Percentiles rank a stretch among this genome's conserved stretches.
Evolutionary conservation across 2,888 invertebrate genomes (phyloP).

Genomic region (Ornithoptera priamus): DNA sequence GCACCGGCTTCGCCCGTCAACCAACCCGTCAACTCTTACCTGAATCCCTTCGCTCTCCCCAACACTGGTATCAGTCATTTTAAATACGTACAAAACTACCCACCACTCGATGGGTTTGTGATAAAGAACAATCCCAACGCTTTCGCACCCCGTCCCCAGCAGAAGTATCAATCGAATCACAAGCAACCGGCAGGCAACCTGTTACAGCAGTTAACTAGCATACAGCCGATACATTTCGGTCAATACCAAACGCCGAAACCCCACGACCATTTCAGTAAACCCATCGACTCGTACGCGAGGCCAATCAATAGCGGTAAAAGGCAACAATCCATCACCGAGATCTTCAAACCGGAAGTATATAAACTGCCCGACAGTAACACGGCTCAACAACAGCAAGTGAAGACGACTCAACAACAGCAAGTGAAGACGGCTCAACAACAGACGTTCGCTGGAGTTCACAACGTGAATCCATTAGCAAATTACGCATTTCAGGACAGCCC

Average conservation of each 20-base stretch:
- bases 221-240: conserved; percentile 66
- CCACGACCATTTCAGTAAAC: conserved; percentile 59
- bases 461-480: conserved; percentile 29
- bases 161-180: conserved; percentile 57
- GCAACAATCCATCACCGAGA: conserved; percentile 50
- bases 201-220: conserved; percentile 62
- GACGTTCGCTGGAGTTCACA: conserved; percentile 22
- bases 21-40: conserved; percentile 71
- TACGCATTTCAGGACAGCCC: conserved; percentile 28
- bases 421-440: conserved; percentile 72
- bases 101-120: conserved; percentile 56
- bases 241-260: conserved; percentile 63
- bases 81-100: conserved; percentile 69
- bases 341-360: conserved; percentile 68
- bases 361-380: conserved; percentile 65
- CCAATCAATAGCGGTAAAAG: conserved; percentile 43
- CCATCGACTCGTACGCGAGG: conserved; percentile 57
- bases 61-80: conserved; percentile 60
- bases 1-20: conserved; percentile 52
- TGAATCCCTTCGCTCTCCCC: conserved; percentile 67
- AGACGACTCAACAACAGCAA: conserved; percentile 68
- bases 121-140: conserved; percentile 68
- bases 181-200: conserved; percentile 62
- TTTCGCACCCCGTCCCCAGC: conserved; percentile 59
- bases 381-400: conserved; percentile 67